Base-by-base conservation (phyloP, 2,113 vertebrate genomes). In the Calyptommatus sinebrachiatus region DNA sequence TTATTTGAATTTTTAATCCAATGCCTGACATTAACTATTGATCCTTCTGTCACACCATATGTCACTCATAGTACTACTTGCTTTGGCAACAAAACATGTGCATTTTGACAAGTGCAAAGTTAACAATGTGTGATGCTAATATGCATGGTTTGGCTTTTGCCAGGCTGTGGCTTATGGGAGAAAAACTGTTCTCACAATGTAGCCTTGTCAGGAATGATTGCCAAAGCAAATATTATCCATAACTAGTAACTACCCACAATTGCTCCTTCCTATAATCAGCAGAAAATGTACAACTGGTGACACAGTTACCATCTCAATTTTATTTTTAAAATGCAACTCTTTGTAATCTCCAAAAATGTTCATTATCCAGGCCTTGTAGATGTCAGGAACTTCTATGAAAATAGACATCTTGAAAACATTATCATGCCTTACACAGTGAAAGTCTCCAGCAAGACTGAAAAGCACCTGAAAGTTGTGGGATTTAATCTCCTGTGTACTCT, bases 21-120 rank as follows among this genome's bases (percentile, higher is more conserved):
- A 7, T 57, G 21, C 28, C 11, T 77, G 46, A 77, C 65, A 57
- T 65, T 26, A 35, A 20, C 63, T 31, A 77, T 57, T 77, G 45
- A 68, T 77, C 46, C 76, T 77, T 77, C 76, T 77, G 76, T 77
- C 29, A 22, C 65, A 26, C 46, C 76, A 77, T 68, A 68, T 68
- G 76, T 16, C 48, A 67, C 28, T 77, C 28, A 68, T 68, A 68
- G 65, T 68, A 46, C 46, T 53, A 77, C 76, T 68, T 77, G 26
- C 45, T 50, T 65, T 77, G 76, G 76, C 63, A 68, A 57, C 21
- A 57, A 41, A 67, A 66, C 63, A 77, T 68, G 75, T 67, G 65
- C 63, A 57, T 77, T 50, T 46, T 77, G 76, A 77, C 76, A 77
- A 77, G 65, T 77, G 76, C 29, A 67, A 68, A 24, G 26, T 77